phyloP scores from a whole-genome alignment of 2,797 vertebrate species.

The Gadopsis bispinosus region DNA sequence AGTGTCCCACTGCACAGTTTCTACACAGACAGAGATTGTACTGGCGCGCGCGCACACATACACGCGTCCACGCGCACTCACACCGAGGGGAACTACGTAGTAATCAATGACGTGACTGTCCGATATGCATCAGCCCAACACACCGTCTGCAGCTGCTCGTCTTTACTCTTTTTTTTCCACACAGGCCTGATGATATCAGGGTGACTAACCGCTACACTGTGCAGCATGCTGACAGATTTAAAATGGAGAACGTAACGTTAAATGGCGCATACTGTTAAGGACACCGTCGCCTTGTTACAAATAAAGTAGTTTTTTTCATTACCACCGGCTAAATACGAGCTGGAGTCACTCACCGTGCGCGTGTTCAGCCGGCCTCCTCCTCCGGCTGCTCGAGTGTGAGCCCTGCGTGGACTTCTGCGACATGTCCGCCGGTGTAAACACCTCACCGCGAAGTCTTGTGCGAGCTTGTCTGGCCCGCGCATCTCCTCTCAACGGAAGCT shows the following conservation, averaged over 20 bases:
- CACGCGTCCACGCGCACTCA: background rate
- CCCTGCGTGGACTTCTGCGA: constrained; percentile 40
- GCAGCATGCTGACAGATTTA: background rate
- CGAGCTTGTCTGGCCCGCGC: background rate
- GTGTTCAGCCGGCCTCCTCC: constrained; percentile 65
- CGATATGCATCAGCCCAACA: background rate
- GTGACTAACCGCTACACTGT: background rate
- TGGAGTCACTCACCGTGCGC: constrained; percentile 58
- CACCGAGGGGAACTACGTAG: background rate
- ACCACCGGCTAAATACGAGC: background rate
- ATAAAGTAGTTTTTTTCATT: constrained; percentile 46
- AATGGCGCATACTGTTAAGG: background rate
- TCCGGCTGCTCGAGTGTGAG: constrained; percentile 54
- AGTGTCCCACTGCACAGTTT: background rate
- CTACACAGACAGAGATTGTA: background rate
- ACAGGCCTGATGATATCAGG: too few relatives aligned
- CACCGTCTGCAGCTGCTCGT: background rate
- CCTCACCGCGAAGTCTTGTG: background rate
- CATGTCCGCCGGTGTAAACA: constrained; percentile 51
- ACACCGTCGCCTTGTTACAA: background rate
- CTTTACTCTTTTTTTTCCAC: background rate
- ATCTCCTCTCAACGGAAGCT: background rate
- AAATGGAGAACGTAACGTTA: constrained; percentile 24
- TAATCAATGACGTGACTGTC: constrained; percentile 27
- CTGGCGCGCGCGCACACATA: background rate